phyloP scores from a whole-genome alignment of 2,797 vertebrate species.

The Chloroceryle amazona region DNA sequence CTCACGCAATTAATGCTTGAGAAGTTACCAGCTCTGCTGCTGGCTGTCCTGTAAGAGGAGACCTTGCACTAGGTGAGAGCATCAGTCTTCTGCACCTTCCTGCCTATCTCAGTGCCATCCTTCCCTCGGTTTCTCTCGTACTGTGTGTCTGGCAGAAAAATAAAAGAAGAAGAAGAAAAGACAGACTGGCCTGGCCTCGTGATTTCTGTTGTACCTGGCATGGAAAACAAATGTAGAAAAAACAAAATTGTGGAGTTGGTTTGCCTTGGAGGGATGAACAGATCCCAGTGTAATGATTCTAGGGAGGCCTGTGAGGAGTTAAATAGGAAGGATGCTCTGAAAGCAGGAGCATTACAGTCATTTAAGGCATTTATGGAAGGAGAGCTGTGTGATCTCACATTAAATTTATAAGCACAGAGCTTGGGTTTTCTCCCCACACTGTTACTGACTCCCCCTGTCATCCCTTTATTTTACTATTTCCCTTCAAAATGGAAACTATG shows the following conservation, averaged over 20 bases:
- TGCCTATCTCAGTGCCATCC: accelerated
- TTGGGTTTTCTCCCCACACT: neutral
- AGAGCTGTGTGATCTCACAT: accelerated
- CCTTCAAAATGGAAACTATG: accelerated
- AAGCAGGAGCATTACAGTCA: neutral
- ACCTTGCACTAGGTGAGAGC: neutral
- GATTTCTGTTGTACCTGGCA: neutral
- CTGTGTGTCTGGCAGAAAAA: neutral
- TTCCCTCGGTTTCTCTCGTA: neutral
- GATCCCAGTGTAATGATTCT: neutral
- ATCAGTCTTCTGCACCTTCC: neutral
- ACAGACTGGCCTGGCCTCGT: neutral
- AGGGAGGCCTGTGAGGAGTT: neutral
- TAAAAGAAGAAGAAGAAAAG: slow-evolving; percentile 2
- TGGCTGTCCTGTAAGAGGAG: neutral
- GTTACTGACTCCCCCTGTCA: neutral
- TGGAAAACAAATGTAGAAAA: neutral
- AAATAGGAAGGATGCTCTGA: neutral
- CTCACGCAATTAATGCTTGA: neutral
- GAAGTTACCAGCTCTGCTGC: neutral
- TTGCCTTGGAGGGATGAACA: neutral
- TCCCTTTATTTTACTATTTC: neutral
- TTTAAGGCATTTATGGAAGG: neutral
- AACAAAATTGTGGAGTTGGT: neutral
- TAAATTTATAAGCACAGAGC: neutral